Evolutionary conservation across 1,140 invertebrate species (phyloP).

Genomic region (Drosophila kikkawai): DNA sequence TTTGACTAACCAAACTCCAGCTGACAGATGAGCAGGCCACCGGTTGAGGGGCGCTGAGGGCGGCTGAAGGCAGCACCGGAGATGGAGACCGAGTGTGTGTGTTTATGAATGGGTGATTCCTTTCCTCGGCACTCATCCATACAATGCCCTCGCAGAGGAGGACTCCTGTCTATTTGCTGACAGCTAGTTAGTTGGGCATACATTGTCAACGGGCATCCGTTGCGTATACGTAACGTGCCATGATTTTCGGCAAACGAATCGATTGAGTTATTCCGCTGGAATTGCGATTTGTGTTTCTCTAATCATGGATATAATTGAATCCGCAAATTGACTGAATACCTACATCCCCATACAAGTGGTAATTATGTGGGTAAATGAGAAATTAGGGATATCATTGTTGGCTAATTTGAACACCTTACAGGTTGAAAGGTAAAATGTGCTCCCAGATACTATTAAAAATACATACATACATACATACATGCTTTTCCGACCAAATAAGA

Average conservation of each 20-base stretch:
- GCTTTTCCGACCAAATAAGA: not conserved
- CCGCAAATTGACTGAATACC: slow-evolving; percentile 19
- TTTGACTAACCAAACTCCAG: slow-evolving; percentile 76
- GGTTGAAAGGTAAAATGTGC: not conserved
- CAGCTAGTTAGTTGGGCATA: slow-evolving; percentile 48
- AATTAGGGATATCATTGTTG: slow-evolving; percentile 12
- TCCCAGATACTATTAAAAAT: not conserved
- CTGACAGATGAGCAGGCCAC: slow-evolving; percentile 54
- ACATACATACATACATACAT: not conserved
- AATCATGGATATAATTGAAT: slow-evolving; percentile 46
- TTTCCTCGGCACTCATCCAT: slow-evolving; percentile 22
- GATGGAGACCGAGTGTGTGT: slow-evolving; percentile 3
- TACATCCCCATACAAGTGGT: not conserved
- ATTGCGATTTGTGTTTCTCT: slow-evolving; percentile 38
- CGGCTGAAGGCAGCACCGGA: slow-evolving; percentile 1
- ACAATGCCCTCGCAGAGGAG: slow-evolving; percentile 12
- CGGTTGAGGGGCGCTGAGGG: not conserved
- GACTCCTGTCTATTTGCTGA: slow-evolving; percentile 34
- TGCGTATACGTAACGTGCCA: slow-evolving; percentile 65
- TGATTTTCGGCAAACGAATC: slow-evolving; percentile 46
- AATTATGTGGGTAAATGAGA: slow-evolving; percentile 38
- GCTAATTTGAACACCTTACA: not conserved
- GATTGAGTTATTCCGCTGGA: slow-evolving; percentile 34
- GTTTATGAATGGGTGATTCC: slow-evolving; percentile 57
- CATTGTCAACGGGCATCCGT: slow-evolving; percentile 45